Evolutionary conservation across 1,140 invertebrate genomes (phyloP).

Genomic region (Rhyacophila brunnea): DNA sequence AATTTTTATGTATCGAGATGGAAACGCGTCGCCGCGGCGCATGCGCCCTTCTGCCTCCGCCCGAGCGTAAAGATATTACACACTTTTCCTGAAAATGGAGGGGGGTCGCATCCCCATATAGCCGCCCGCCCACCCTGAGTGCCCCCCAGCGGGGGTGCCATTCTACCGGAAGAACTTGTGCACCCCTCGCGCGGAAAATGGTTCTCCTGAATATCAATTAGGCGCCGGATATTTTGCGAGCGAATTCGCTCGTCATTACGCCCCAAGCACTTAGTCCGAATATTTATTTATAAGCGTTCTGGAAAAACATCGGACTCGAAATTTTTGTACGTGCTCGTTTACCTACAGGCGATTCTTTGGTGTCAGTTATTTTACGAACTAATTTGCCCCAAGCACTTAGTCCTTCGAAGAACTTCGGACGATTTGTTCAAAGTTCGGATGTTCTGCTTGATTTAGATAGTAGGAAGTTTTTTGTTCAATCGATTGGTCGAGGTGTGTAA

Average conservation of each 20-base stretch:
- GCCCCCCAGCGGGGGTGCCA: background rate
- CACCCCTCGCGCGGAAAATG: constrained; percentile 20
- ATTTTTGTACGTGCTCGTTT: background rate
- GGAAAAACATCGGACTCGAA: background rate
- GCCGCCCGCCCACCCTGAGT: background rate
- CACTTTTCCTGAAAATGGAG: constrained; percentile 29
- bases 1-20: background rate
- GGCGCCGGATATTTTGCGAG: constrained; percentile 27
- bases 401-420: no score
- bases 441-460: background rate
- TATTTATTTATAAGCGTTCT: background rate
- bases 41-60: background rate
- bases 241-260: constrained; percentile 1
- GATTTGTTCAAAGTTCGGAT: no score
- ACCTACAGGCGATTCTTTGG: no score
- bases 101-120: background rate
- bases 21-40: background rate
- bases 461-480: background rate
- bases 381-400: no score
- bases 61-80: constrained; percentile 34
- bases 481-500: background rate
- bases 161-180: constrained; percentile 2
- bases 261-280: constrained; percentile 6
- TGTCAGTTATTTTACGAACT: no score
- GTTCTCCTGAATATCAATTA: constrained; percentile 35